These are phyloP conservation scores for Phrynocephalus vlangalii DNA, from an alignment of 2,797 vertebrate genomes.

Conservation along the genomic window DNA sequence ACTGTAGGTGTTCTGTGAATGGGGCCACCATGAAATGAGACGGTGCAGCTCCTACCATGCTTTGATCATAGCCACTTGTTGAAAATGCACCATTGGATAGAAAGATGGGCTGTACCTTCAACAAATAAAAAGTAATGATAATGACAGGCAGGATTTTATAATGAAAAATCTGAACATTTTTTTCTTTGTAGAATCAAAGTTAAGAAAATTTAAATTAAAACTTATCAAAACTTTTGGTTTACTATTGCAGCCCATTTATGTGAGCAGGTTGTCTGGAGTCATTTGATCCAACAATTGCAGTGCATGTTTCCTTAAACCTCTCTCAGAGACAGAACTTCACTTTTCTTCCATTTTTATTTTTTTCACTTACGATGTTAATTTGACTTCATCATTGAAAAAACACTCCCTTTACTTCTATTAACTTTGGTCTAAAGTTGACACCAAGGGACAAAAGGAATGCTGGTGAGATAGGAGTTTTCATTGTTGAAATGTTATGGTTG, in stretches of 20 bases:
- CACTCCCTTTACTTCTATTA: neutral
- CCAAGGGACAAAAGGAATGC: neutral
- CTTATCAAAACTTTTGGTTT: neutral
- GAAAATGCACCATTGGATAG: neutral
- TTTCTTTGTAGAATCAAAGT: neutral
- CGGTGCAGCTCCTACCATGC: too few species aligned
- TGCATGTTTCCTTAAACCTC: neutral
- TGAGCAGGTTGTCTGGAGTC: neutral
- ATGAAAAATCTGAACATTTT: neutral
- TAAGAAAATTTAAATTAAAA: neutral
- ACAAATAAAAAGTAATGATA: neutral
- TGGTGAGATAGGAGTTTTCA: neutral
- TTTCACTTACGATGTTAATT: neutral
- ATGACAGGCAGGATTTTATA: neutral
- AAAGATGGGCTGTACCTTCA: neutral
- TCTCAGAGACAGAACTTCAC: neutral
- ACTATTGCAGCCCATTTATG: neutral
- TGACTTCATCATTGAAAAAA: neutral
- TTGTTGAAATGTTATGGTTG: neutral
- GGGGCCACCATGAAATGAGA: too few species aligned
- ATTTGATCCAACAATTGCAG: neutral
- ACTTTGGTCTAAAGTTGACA: neutral
- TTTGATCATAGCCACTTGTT: too few species aligned
- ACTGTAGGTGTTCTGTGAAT: too few species aligned
- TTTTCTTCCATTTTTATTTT: neutral